A percentile compares a stretch with the other conserved stretches of the same genome.
phyloP scores from a whole-genome alignment of 2,888 invertebrate genomes.

The Parapristionchus giblindavisi region DNA sequence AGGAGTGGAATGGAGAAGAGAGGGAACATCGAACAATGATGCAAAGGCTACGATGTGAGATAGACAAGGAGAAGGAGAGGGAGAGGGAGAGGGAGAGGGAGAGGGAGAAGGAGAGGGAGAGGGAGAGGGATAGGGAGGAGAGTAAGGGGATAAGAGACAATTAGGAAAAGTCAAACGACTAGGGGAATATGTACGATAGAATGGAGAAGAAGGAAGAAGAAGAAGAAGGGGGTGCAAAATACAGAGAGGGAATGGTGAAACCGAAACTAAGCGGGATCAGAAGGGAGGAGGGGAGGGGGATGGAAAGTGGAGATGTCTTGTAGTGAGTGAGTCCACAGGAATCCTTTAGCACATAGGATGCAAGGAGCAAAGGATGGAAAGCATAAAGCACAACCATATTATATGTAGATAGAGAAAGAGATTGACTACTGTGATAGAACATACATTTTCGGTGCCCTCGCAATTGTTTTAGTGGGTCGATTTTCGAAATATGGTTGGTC shows the following conservation, averaged over 20 bases:
- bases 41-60: no score
- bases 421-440: no score
- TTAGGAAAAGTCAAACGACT: neutral
- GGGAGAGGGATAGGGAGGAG: neutral
- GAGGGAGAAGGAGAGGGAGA: constrained; percentile 7
- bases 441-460: no score
- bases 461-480: no score
- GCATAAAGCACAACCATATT: no score
- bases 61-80: constrained; percentile 6
- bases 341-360: neutral
- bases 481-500: no score
- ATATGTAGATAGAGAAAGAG: no score
- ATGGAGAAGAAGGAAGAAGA: neutral
- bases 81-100: neutral
- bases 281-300: no score
- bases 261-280: neutral
- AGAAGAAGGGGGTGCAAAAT: neutral
- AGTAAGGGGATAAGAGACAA: neutral
- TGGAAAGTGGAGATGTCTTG: neutral
- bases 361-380: neutral
- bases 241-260: neutral
- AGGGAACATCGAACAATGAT: neutral
- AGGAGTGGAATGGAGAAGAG: neutral
- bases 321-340: neutral
- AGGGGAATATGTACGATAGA: neutral